Conservation (phyloP, 2,113 vertebrate species). For the Sinocyclocheilus grahami region DNA sequence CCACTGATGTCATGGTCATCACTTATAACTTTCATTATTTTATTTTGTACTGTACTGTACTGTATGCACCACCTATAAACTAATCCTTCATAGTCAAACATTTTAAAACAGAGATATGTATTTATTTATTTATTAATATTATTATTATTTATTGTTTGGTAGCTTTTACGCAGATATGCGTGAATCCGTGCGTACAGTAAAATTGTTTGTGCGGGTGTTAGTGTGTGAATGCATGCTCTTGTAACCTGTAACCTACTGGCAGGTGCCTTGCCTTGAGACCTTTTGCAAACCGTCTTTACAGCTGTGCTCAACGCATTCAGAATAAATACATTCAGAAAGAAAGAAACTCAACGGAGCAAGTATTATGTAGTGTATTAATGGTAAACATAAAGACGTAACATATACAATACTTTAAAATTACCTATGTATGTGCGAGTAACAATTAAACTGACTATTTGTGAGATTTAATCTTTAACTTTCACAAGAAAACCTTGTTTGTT, state of each 20-base stretch:
- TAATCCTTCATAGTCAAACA: background rate
- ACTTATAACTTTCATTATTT: background rate
- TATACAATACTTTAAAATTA: background rate
- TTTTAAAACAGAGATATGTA: background rate
- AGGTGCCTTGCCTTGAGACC: conserved; percentile 30
- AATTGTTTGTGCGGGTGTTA: conserved; percentile 5
- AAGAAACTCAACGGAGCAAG: background rate
- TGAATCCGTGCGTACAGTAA: background rate
- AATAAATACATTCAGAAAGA: background rate
- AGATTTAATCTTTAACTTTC: background rate
- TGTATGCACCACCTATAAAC: background rate
- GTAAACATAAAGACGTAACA: background rate
- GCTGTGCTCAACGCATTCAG: background rate
- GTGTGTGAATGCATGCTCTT: conserved; percentile 22
- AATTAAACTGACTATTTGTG: background rate
- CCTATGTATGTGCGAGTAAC: background rate
- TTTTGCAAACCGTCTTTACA: conserved; percentile 23
- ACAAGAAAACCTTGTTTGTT: background rate
- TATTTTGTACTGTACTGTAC: background rate
- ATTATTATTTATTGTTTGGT: background rate
- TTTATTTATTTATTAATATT: background rate
- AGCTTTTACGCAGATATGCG: background rate
- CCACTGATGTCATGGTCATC: background rate
- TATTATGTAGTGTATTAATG: background rate
- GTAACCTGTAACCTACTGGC: conserved; percentile 16